phyloP scores from a whole-genome alignment of 2,888 invertebrate species.

The Zhengitettix transpicula region DNA sequence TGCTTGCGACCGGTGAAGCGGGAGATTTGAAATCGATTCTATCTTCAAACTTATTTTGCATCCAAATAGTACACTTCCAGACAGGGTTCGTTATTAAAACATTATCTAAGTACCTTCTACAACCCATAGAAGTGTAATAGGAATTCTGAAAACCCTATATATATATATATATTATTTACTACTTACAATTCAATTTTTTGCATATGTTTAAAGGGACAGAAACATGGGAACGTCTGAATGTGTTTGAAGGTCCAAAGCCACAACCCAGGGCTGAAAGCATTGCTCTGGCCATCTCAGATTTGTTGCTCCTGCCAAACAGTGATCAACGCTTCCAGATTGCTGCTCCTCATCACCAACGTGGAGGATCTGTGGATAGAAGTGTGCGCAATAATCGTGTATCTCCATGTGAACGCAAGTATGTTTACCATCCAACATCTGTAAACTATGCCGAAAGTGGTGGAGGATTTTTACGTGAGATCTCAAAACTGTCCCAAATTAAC shows the following conservation, averaged over 20 bases:
- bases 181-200: neutral
- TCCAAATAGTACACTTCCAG: too few relatives aligned
- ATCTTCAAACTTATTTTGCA: too few relatives aligned
- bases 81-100: too few relatives aligned
- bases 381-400: conserved; percentile 25
- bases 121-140: too few relatives aligned
- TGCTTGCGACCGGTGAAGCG: too few relatives aligned
- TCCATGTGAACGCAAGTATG: conserved; percentile 29
- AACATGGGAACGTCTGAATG: conserved; percentile 54
- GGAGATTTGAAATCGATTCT: too few relatives aligned
- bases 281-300: conserved; percentile 44
- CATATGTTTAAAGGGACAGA: conserved; percentile 39
- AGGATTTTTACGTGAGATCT: conserved; percentile 43
- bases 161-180: too few relatives aligned
- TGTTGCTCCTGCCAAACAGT: conserved; percentile 23
- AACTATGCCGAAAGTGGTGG: conserved; percentile 27
- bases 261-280: conserved; percentile 52
- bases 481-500: conserved; percentile 53
- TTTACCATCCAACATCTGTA: conserved; percentile 27
- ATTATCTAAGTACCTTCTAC: neutral
- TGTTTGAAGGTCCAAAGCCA: conserved; percentile 37
- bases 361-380: conserved; percentile 16
- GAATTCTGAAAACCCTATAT: too few relatives aligned
- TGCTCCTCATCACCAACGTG: conserved; percentile 18
- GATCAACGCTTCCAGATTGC: neutral